Evolutionary conservation across 2,113 vertebrate genomes (phyloP).

Genomic region (Microtus richardsoni): DNA sequence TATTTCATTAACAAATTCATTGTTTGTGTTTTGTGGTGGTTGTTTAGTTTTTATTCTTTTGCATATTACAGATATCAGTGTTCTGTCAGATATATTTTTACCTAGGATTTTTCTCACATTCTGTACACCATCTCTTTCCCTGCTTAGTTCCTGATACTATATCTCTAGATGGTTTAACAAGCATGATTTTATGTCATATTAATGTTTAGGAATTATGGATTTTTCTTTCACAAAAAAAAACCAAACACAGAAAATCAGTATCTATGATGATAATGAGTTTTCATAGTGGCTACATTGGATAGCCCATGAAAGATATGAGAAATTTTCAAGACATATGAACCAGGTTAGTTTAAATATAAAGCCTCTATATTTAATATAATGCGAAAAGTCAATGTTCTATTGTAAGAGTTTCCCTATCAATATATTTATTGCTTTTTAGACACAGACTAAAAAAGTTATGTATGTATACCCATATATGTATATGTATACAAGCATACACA

Average conservation of each 20-base stretch:
- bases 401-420: background rate
- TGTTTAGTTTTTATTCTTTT: background rate
- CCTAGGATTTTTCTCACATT: background rate
- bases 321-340: background rate
- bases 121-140: background rate
- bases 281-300: background rate
- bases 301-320: background rate
- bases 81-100: background rate
- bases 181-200: background rate
- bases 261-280: background rate
- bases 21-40: background rate
- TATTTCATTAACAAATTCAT: background rate
- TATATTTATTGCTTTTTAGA: constrained; percentile 26
- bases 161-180: background rate
- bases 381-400: background rate
- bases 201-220: background rate
- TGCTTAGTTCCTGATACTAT: background rate
- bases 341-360: constrained; percentile 35
- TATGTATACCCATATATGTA: background rate
- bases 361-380: background rate
- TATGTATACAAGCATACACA: background rate
- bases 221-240: constrained; percentile 17
- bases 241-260: constrained; percentile 1
- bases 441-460: background rate
- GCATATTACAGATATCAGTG: background rate